Conservation (phyloP, 2,888 invertebrate species). For the Lissocephala sabroskyi region DNA sequence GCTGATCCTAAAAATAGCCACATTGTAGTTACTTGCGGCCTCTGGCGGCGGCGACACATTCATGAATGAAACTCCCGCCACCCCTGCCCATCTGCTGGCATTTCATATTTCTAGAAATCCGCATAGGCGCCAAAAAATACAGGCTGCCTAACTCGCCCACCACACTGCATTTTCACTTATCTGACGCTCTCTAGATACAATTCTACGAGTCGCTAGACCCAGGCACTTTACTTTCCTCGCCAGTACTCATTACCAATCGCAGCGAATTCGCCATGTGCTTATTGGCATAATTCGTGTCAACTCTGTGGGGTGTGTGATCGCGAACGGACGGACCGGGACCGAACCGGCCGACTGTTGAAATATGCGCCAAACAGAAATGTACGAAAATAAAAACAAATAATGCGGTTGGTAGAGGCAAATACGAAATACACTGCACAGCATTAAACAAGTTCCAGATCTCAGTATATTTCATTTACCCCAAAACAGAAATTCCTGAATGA, state of each 20-base stretch:
- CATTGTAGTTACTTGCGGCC: constrained; percentile 19
- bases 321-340: no score
- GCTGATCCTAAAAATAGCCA: constrained; percentile 7
- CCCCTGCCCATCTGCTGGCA: constrained; percentile 9
- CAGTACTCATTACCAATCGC: no score
- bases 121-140: constrained; percentile 12
- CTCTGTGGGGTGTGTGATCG: constrained; percentile 2
- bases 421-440: no score
- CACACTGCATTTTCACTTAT: no score
- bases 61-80: constrained; percentile 36
- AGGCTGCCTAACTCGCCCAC: no score
- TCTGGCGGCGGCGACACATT: constrained; percentile 16
- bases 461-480: no score
- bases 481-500: no score
- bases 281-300: constrained; percentile 54
- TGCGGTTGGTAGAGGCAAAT: not conserved
- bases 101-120: constrained; percentile 20
- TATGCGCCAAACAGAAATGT: not conserved
- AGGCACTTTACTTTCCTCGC: constrained; percentile 8
- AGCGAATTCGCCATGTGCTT: constrained; percentile 26
- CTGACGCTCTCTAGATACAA: no score
- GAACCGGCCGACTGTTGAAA: no score
- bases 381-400: not conserved
- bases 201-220: no score
- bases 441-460: no score